Conservation (phyloP, 2,113 vertebrate species). For the Amazona vittata region DNA sequence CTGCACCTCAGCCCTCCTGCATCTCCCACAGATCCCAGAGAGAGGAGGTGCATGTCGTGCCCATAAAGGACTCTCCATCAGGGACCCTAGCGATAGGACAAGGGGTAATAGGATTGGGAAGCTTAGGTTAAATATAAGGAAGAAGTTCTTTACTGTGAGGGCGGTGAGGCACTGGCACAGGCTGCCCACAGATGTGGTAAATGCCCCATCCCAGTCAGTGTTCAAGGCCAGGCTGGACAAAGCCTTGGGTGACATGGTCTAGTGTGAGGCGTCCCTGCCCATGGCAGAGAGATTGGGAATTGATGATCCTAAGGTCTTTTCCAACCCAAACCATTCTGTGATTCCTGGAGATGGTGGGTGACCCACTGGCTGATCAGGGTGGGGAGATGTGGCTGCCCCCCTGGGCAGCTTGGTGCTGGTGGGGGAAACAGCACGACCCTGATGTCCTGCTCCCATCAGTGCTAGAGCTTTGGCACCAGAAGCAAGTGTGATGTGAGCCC, state of each 20-base stretch:
- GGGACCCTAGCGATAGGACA: background rate
- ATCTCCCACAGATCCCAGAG: background rate
- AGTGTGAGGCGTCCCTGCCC: background rate
- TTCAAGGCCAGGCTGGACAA: background rate
- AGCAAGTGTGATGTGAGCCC: conserved; percentile 55
- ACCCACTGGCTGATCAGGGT: background rate
- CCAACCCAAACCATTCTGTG: background rate
- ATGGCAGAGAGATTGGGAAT: background rate
- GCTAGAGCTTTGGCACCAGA: conserved; percentile 50
- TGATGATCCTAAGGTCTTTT: background rate
- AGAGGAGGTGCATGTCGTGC: background rate
- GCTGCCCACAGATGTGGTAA: background rate
- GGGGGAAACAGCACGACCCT: background rate
- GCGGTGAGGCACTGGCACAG: background rate
- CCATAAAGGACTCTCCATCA: background rate
- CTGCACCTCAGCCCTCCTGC: background rate
- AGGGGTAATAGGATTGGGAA: background rate
- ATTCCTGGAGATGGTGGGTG: background rate
- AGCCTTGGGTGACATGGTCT: background rate
- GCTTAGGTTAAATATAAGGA: background rate
- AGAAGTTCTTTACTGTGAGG: background rate
- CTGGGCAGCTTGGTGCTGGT: background rate
- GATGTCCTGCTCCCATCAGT: background rate
- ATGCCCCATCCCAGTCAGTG: background rate
- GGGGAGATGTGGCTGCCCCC: rapidly evolving